Conservation (phyloP, 2,888 invertebrate genomes). For the Sphinx pinastri region DNA sequence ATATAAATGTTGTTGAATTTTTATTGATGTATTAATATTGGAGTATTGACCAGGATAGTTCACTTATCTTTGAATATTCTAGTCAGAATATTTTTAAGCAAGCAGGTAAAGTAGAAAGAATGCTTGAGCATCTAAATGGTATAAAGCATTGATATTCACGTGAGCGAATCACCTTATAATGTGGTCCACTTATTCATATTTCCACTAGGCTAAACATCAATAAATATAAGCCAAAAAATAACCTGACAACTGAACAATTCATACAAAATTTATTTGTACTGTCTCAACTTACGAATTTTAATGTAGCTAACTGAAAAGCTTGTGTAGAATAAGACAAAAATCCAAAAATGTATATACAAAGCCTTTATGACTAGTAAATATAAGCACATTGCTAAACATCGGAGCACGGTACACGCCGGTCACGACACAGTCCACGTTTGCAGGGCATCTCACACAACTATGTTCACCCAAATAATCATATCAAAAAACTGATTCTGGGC, state of each 20-base stretch:
- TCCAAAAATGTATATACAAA: slow-evolving; percentile 74
- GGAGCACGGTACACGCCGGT: slow-evolving; percentile 50
- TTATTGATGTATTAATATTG: slow-evolving; percentile 27
- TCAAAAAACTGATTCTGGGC: slow-evolving; percentile 61
- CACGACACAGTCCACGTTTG: slow-evolving; percentile 61
- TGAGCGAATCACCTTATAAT: too few species aligned
- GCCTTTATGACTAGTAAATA: slow-evolving; percentile 80
- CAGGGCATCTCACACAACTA: slow-evolving; percentile 65
- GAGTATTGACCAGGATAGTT: slow-evolving; percentile 29
- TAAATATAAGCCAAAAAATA: slow-evolving; percentile 42
- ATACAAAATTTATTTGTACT: slow-evolving; percentile 65
- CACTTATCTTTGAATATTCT: too few species aligned
- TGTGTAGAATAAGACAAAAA: slow-evolving; percentile 67
- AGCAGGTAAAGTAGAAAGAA: too few species aligned
- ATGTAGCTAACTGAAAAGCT: slow-evolving; percentile 62
- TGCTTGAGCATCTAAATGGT: too few species aligned
- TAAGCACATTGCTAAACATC: slow-evolving; percentile 68
- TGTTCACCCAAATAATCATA: slow-evolving; percentile 58
- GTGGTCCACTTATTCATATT: neutral
- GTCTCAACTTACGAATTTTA: slow-evolving; percentile 59
- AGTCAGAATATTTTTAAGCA: too few species aligned
- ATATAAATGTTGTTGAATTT: slow-evolving; percentile 60
- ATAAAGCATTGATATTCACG: too few species aligned
- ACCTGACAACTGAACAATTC: slow-evolving; percentile 51
- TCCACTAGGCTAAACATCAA: neutral